Conservation (phyloP, 2,888 invertebrate genomes). For the Sisyra terminalis region DNA sequence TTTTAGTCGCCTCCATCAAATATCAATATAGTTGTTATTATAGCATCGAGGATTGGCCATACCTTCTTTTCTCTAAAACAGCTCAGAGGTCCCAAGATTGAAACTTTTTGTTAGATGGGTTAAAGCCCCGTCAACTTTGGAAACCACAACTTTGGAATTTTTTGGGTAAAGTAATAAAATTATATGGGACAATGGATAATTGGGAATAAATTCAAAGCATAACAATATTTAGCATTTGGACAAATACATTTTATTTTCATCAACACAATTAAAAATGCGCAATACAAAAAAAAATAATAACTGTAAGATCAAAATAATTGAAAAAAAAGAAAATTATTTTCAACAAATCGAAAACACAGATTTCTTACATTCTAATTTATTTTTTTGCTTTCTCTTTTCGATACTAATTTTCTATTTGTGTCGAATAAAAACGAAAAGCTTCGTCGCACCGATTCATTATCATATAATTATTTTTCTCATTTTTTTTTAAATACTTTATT, state of each 20-base stretch:
- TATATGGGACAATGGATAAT: no score
- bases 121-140: no score
- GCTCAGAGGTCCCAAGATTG: no score
- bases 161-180: no score
- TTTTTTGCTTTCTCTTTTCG: constrained; percentile 5
- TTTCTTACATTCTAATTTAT: not conserved
- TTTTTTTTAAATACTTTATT: no score
- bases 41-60: no score
- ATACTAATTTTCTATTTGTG: constrained; percentile 7
- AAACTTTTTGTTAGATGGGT: no score
- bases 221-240: constrained; percentile 7
- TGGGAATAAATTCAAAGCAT: no score
- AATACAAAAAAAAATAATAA: constrained; percentile 9
- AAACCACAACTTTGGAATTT: no score
- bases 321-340: constrained; percentile 6
- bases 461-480: not conserved
- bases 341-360: constrained; percentile 9
- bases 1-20: no score
- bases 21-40: no score
- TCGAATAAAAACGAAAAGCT: constrained; percentile 8
- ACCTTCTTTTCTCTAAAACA: no score
- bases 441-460: constrained; percentile 6
- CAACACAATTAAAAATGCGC: constrained; percentile 10
- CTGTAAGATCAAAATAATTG: constrained; percentile 3
- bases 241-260: constrained; percentile 10